Evolutionary conservation across 2,113 vertebrate genomes (phyloP), one percentile per base, ranked within the genome.

Genomic region (Peromyscus maniculatus): DNA sequence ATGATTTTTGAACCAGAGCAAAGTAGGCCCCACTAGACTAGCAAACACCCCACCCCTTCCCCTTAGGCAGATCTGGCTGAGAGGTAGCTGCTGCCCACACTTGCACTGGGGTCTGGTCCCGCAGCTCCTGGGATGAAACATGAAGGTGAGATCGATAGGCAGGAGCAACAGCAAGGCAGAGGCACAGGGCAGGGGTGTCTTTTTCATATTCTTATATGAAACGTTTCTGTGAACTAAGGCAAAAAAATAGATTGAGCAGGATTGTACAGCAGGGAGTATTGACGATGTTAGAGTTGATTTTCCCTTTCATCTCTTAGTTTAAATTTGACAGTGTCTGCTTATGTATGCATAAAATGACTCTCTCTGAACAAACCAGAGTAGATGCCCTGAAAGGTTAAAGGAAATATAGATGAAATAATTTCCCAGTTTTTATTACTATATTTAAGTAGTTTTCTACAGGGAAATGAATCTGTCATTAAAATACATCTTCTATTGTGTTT

Each of bases 161-260:
- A 93, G 93, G 94, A 97, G 91, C 89, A 95, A 79, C 91, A 75
- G 1, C 93, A 93, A 97, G 97, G 91, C 96, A 95, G 96, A 97
- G 97, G 78, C 93, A 97, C 78, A 88, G 94, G 96, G 72, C 33
- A 21, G 98, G 95, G 92, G 93, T 97, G 80, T 96, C 97, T 98
- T 97, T 97, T 97, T 97, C 91, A 91, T 97, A 96, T 98, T 97
- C 97, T 97, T 96, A 87, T 94, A 78, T 97, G 98, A 98, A 98
- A 98, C 87, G 96, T 98, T 98, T 97, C 97, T 98, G 4, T 98
- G 96, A 98, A 98, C 90, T 95, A 78, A 97, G 89, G 3, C 0
- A 87, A 55, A 91, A 93, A 91, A 97, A 93, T 49, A 97, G 84
- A 94, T 2, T 0, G 12, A 90, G 93, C 78, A 80, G 31, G 91